These are phyloP conservation scores for Spea bombifrons DNA, from an alignment of 2,113 vertebrate genomes.

Conservation along the genomic window DNA sequence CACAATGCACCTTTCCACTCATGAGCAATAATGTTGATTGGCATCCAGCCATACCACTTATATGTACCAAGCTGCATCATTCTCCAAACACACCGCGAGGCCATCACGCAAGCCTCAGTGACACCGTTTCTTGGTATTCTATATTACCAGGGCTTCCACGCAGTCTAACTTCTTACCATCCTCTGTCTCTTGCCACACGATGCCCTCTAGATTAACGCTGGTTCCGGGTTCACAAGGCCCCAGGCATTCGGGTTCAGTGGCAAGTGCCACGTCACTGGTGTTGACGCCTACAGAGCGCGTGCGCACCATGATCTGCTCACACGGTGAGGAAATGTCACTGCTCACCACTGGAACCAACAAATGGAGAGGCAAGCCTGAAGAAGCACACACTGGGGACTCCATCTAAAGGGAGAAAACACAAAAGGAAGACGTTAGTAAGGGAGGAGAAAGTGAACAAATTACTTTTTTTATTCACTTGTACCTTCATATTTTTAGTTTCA, in stretches of 20 bases:
- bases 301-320: constrained; percentile 98
- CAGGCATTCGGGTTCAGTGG: constrained; percentile 93
- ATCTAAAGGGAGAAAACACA: constrained; percentile 67
- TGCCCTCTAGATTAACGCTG: constrained; percentile 97
- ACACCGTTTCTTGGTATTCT: too few species aligned
- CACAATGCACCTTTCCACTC: too few species aligned
- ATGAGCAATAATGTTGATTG: too few species aligned
- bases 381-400: constrained; percentile 93
- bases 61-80: too few species aligned
- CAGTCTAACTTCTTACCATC: constrained; percentile 78
- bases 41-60: too few species aligned
- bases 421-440: constrained; percentile 7
- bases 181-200: constrained; percentile 98
- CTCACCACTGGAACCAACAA: constrained; percentile 84
- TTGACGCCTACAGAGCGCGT: constrained; percentile 95
- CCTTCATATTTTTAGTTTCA: neutral
- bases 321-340: constrained; percentile 91
- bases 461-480: too few species aligned
- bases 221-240: constrained; percentile 97
- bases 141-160: too few species aligned
- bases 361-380: constrained; percentile 88
- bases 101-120: too few species aligned
- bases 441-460: neutral
- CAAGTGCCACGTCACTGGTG: constrained; percentile 91
- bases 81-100: too few species aligned